These are phyloP conservation scores for Marmota flaviventris DNA, from an alignment of 2,113 vertebrate genomes.

Conservation along the genomic window DNA sequence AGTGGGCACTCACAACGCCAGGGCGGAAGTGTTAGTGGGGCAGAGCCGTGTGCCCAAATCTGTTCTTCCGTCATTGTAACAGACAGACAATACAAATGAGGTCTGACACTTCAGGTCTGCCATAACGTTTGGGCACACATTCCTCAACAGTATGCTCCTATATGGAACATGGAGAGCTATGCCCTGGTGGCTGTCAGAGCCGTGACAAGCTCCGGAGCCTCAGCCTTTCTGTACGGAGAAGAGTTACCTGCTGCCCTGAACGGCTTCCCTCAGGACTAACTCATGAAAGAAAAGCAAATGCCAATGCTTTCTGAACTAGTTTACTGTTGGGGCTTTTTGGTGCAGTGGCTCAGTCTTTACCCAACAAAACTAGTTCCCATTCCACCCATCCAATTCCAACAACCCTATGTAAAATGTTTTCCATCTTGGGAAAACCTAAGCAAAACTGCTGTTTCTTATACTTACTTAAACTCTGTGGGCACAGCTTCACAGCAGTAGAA, in stretches of 20 bases:
- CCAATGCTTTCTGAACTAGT: not conserved
- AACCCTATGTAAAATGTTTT: not conserved
- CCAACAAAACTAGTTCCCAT: too few relatives aligned
- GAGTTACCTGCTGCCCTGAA: not conserved
- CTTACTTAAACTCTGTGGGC: not conserved
- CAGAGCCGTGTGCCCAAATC: not conserved
- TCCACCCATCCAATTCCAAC: not conserved
- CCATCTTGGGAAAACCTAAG: not conserved
- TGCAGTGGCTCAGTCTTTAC: not conserved
- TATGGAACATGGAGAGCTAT: not conserved
- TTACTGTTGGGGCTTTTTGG: not conserved
- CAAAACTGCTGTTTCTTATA: not conserved
- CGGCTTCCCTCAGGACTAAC: not conserved
- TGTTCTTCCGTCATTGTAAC: not conserved
- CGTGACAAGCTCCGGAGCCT: not conserved
- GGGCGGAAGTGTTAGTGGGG: not conserved
- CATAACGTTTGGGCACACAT: not conserved
- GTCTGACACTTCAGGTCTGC: not conserved
- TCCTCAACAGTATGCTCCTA: not conserved
- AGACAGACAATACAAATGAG: not conserved
- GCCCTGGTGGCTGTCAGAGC: not conserved
- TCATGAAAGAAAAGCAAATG: not conserved
- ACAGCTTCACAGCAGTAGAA: not conserved
- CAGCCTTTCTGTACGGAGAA: not conserved
- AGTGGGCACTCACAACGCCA: not conserved